Evolutionary conservation across 2,888 invertebrate species (phyloP).

Genomic region (Drosophila rellima): DNA sequence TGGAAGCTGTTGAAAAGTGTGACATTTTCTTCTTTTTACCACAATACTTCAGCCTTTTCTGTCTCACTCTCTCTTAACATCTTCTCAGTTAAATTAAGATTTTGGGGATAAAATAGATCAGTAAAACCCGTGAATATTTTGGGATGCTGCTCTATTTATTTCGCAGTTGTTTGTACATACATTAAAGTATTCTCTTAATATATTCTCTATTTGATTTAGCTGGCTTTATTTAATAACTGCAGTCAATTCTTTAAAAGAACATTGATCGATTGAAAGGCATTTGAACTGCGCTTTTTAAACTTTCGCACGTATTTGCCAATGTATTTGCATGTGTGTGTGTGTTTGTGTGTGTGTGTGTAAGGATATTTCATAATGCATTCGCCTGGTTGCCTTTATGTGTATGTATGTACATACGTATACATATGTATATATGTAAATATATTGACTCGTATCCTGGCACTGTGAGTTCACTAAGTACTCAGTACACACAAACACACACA

Average conservation of each 20-base stretch:
- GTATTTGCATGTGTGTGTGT: conserved; percentile 1
- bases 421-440: conserved; percentile 7
- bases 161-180: too few relatives aligned
- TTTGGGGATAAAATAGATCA: not conserved
- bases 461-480: conserved; percentile 39
- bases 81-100: too few relatives aligned
- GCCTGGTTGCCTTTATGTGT: conserved; percentile 19
- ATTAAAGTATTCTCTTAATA: not conserved
- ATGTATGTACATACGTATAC: not conserved
- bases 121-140: too few relatives aligned
- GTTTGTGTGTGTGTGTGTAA: conserved; percentile 20
- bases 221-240: conserved; percentile 2
- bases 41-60: too few relatives aligned
- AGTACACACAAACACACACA: not conserved
- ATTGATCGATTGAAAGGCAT: not conserved
- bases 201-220: not conserved
- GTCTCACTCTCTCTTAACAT: too few relatives aligned
- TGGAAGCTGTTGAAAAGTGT: not conserved
- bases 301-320: not conserved
- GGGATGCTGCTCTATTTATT: too few relatives aligned
- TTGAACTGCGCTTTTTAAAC: conserved; percentile 13
- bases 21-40: too few relatives aligned
- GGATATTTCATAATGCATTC: conserved; percentile 31
- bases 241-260: not conserved
- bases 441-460: conserved; percentile 46